Evolutionary conservation across 1,140 invertebrate genomes (phyloP).

Genomic region (Achroia grisella): DNA sequence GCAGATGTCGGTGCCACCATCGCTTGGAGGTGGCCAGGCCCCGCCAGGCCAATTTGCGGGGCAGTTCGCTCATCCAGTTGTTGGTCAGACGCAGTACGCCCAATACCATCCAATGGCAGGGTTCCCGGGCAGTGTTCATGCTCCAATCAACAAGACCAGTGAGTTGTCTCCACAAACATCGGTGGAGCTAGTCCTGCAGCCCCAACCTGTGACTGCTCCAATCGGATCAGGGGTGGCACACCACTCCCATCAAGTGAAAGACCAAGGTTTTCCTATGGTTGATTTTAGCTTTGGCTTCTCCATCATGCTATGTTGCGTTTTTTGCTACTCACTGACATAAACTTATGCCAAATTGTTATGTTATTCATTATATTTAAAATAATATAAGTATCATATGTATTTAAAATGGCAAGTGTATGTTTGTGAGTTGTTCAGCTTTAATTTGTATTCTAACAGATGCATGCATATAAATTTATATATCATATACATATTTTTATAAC

Average conservation of each 20-base stretch:
- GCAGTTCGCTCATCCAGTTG: conserved; percentile 63
- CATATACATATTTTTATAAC: too few species aligned
- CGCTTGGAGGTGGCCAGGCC: conserved; percentile 51
- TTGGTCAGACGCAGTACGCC: conserved; percentile 60
- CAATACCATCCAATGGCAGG: conserved; percentile 75
- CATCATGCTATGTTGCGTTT: conserved; percentile 61
- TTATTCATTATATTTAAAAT: too few species aligned
- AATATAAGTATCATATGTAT: too few species aligned
- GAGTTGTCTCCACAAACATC: conserved; percentile 79
- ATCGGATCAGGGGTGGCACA: conserved; percentile 67
- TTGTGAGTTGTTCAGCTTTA: not conserved
- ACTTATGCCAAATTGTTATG: conserved; percentile 4
- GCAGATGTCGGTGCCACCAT: conserved; percentile 85
- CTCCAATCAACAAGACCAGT: conserved; percentile 82
- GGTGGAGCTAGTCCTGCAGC: conserved; percentile 51
- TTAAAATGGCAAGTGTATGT: not conserved
- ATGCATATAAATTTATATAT: not conserved
- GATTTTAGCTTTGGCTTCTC: conserved; percentile 39
- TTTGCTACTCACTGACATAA: conserved; percentile 30
- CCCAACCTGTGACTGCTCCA: conserved; percentile 51
- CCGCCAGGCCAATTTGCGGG: conserved; percentile 56
- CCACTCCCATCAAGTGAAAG: conserved; percentile 76
- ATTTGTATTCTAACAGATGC: conserved; percentile 2
- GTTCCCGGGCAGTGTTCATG: conserved; percentile 75
- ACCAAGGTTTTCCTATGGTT: conserved; percentile 75